Conservation (phyloP, 1,140 invertebrate species). For the Ruditapes philippinarum region DNA sequence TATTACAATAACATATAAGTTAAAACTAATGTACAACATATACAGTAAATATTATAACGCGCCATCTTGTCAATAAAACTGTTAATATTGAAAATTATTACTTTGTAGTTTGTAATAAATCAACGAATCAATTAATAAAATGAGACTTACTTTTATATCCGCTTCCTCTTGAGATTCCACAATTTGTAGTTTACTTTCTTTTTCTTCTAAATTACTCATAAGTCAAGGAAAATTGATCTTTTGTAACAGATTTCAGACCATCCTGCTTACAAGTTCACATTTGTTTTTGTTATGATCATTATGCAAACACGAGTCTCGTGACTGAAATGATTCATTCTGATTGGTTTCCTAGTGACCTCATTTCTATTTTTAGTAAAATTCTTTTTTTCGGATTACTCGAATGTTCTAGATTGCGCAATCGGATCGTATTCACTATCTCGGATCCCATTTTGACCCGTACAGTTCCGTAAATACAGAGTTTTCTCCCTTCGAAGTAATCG, state of each 20-base stretch:
- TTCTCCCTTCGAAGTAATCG: too few species aligned
- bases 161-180: slow-evolving; percentile 14
- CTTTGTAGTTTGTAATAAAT: neutral
- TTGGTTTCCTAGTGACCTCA: neutral
- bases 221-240: neutral
- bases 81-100: neutral
- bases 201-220: slow-evolving; percentile 56
- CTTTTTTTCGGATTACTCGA: neutral
- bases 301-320: slow-evolving; percentile 48
- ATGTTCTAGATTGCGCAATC: slow-evolving; percentile 44
- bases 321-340: neutral
- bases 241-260: neutral
- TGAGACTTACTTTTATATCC: slow-evolving; percentile 26
- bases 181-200: slow-evolving; percentile 29
- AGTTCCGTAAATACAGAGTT: neutral
- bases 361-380: slow-evolving; percentile 18
- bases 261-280: neutral
- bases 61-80: slow-evolving; percentile 6
- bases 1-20: too few species aligned
- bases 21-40: too few species aligned
- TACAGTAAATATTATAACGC: too few species aligned
- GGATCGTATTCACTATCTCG: neutral
- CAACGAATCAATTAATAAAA: neutral
- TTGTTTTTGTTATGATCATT: slow-evolving; percentile 65
- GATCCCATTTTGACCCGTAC: neutral